Conservation (phyloP, 2,113 vertebrate species). For the Nannospalax galili region DNA sequence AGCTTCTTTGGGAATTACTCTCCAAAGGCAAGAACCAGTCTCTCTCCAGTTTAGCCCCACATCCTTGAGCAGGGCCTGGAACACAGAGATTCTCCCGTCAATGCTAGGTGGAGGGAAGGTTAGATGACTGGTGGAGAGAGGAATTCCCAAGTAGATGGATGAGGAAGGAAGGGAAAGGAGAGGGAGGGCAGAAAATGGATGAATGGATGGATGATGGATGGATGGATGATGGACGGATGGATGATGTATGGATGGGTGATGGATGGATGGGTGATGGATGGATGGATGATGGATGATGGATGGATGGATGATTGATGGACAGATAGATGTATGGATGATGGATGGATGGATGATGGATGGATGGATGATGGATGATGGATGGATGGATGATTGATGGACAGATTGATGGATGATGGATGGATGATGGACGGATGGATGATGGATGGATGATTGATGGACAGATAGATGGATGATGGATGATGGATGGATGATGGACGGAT, state of each 20-base stretch:
- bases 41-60: rapidly evolving
- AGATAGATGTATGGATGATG: too few species aligned
- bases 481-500: not conserved
- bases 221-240: not conserved
- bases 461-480: too few species aligned
- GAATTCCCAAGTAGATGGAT: rapidly evolving
- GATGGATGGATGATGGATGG: too few species aligned
- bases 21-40: rapidly evolving
- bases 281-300: not conserved
- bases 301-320: not conserved
- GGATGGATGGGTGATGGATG: too few species aligned
- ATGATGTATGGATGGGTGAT: too few species aligned
- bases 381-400: too few species aligned
- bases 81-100: not conserved
- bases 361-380: too few species aligned
- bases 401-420: too few species aligned
- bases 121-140: rapidly evolving
- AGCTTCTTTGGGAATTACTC: not conserved
- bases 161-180: too few species aligned
- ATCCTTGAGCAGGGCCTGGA: not conserved
- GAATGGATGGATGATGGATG: rapidly evolving
- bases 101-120: not conserved
- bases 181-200: not conserved
- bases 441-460: too few species aligned
- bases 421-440: too few species aligned